phyloP scores from a whole-genome alignment of 2,888 invertebrate species.

The Dynastes tityus region DNA sequence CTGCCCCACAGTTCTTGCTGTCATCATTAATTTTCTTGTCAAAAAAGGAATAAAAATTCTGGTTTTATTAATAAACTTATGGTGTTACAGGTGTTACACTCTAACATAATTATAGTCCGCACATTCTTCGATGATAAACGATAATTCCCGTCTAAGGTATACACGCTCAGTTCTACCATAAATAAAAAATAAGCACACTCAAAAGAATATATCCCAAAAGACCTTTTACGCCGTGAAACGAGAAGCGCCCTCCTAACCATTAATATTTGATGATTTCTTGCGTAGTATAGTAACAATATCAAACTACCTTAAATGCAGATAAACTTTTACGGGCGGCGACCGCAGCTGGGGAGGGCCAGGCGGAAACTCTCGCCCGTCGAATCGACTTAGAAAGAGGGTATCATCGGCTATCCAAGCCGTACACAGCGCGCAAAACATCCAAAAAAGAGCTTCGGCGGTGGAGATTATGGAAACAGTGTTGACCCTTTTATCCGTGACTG shows the following conservation, averaged over 20 bases:
- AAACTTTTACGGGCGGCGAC: slow-evolving; percentile 33
- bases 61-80: too few species aligned
- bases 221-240: slow-evolving; percentile 19
- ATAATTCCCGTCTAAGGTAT: slow-evolving; percentile 3
- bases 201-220: slow-evolving; percentile 27
- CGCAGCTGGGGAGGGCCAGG: background rate
- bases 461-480: slow-evolving; percentile 58
- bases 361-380: background rate
- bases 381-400: slow-evolving; percentile 5
- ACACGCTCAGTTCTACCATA: background rate
- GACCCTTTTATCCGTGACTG: slow-evolving; percentile 60
- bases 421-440: slow-evolving; percentile 36
- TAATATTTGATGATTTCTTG: slow-evolving; percentile 43
- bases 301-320: slow-evolving; percentile 37
- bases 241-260: slow-evolving; percentile 18
- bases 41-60: too few species aligned
- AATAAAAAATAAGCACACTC: slow-evolving; percentile 30
- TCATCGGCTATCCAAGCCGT: slow-evolving; percentile 9
- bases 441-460: slow-evolving; percentile 25
- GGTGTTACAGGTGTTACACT: too few species aligned
- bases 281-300: slow-evolving; percentile 38
- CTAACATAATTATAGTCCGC: background rate
- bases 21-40: too few species aligned
- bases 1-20: too few species aligned
- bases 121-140: background rate